A percentile compares a stretch with the other conserved stretches of the same genome.
Evolutionary conservation across 2,797 vertebrate genomes (phyloP).

Genomic region (Heliangelus exortis): DNA sequence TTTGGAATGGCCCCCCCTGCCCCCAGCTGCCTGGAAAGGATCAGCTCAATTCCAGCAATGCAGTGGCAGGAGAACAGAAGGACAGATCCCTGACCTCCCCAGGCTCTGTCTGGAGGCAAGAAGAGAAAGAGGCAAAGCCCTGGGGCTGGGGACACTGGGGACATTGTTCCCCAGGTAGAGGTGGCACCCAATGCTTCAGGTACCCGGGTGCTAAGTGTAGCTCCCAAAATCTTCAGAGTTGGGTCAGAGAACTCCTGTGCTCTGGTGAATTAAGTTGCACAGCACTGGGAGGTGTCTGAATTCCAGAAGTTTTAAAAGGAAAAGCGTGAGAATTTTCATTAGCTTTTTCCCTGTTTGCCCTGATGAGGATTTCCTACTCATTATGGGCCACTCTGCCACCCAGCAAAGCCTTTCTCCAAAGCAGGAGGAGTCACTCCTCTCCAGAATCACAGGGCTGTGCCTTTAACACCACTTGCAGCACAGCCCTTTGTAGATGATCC

Average conservation of each 20-base stretch:
- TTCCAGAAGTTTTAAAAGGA: not conserved
- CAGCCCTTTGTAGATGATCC: conserved; percentile 50
- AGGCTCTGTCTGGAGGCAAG: not conserved
- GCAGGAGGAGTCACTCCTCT: not conserved
- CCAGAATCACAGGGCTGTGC: conserved; percentile 63
- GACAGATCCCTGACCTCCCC: conserved; percentile 7
- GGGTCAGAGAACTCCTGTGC: not conserved
- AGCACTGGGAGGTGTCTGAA: not conserved
- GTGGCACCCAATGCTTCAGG: not conserved
- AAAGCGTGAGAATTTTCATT: not conserved
- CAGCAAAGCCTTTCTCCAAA: not conserved
- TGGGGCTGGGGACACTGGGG: conserved; percentile 4
- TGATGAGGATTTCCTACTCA: not conserved
- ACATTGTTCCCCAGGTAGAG: not conserved
- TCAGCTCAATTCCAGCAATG: conserved; percentile 33
- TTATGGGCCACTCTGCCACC: rapidly evolving
- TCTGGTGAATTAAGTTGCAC: not conserved
- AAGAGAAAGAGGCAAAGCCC: not conserved
- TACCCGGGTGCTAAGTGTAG: rapidly evolving
- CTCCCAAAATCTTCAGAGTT: not conserved
- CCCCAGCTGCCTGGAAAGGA: conserved; percentile 37
- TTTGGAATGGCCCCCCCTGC: conserved; percentile 19
- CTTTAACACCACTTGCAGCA: conserved; percentile 28
- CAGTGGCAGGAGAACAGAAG: conserved; percentile 21
- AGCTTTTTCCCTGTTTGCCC: not conserved